Conservation (phyloP, 2,888 invertebrate genomes). For the Drosophila trichaetosa region DNA sequence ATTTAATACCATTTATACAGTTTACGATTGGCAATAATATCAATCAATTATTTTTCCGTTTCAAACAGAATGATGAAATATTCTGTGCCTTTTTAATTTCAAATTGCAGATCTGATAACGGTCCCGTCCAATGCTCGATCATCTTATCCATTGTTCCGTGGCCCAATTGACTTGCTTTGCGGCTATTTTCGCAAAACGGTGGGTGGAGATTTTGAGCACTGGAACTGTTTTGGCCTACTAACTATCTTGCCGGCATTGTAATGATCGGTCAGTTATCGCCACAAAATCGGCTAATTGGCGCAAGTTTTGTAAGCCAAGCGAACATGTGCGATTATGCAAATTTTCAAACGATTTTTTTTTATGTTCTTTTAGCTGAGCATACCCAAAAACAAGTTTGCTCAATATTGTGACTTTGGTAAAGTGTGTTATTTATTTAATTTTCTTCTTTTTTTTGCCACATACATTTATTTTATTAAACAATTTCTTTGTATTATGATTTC, state of each 20-base stretch:
- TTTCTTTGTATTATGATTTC: background rate
- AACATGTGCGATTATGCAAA: slow-evolving; percentile 68
- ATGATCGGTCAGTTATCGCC: slow-evolving; percentile 77
- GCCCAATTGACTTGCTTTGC: slow-evolving; percentile 38
- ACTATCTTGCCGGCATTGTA: slow-evolving; percentile 62
- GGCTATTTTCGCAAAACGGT: slow-evolving; percentile 33
- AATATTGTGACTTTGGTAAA: background rate
- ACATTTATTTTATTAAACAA: background rate
- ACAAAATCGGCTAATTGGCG: slow-evolving; percentile 71
- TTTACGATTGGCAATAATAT: slow-evolving; percentile 4
- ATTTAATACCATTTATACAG: slow-evolving; percentile 2
- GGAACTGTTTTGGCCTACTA: slow-evolving; percentile 53
- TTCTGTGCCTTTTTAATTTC: slow-evolving; percentile 9
- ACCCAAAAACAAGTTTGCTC: slow-evolving; percentile 25
- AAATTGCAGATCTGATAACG: slow-evolving; percentile 10
- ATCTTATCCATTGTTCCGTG: slow-evolving; percentile 45
- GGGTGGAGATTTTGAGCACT: slow-evolving; percentile 55
- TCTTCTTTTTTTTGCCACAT: background rate
- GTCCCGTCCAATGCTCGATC: slow-evolving; percentile 20
- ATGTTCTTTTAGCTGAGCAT: slow-evolving; percentile 25
- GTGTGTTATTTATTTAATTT: background rate
- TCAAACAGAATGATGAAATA: slow-evolving; percentile 45
- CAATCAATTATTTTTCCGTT: slow-evolving; percentile 1
- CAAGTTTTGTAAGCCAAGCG: slow-evolving; percentile 21
- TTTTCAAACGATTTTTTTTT: slow-evolving; percentile 47